Base-by-base conservation (phyloP, 2,888 invertebrate species). In the Rutpela maculata region DNA sequence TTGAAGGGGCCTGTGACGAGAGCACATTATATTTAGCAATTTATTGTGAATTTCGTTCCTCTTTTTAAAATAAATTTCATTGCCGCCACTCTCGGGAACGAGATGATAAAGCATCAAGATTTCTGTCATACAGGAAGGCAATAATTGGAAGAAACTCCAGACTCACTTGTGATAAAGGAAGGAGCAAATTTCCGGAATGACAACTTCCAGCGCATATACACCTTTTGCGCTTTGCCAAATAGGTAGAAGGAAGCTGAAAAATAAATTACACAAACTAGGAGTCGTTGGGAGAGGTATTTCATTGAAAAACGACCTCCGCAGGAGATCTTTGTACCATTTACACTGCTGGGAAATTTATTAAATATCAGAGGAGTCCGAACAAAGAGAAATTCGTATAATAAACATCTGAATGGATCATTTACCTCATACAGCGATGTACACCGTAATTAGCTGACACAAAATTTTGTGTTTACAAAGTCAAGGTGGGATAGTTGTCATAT, bases 51-150 rank as follows among this genome's bases (percentile, higher is more conserved):
- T 7, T 63, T 63, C 38, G 5, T 10, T 43, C 31, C 15, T 2
- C 12, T 19, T 12, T 19, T 38, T 43, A 31, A 63, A 65, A 43
- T 43, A 65, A 65, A 65, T 19, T 65, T 22, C 43, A 31, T 65
- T 50, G 50, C 50, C 50, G 15, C n/a, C 43, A 19, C 43, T 31
- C 31, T 38, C 15, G 38, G 22, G 22, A 19, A 43, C 38, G 15
- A 9, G 75, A 77, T 79, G 81, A 80, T 80, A 79, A 81, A 82
- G 78, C 78, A 78, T 76, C 78, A 74, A 79, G 82, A 84, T 84
- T 85, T 84, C 85, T 84, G 84, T 84, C 84, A 83, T 85, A 85
- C 85, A 86, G 87, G 86, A 87, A 87, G 83, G 83, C 83, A 85
- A 85, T 88, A 87, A 87, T 87, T 86, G 87, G 85, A 83, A 77